A percentile compares a stretch with the other conserved stretches of the same genome.
phyloP scores from a whole-genome alignment of 53 echinoderm and acorn worm genomes.

The Mesocentrotus franciscanus region DNA sequence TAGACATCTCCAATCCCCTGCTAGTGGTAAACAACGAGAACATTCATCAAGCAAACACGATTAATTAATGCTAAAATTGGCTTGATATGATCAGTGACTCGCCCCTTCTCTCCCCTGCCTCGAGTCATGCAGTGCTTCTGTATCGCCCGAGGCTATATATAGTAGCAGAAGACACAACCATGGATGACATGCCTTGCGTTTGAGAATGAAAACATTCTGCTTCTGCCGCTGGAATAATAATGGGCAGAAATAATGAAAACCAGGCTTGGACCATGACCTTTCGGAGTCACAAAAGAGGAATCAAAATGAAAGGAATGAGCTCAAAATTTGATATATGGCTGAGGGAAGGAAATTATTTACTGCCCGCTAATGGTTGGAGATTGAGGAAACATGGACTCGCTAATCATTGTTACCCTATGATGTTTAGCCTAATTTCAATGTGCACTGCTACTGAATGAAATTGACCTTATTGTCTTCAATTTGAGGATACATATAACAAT shows the following conservation, averaged over 20 bases:
- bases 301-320: constrained; percentile 41
- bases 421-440: constrained; percentile 44
- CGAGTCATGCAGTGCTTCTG: constrained; percentile 15
- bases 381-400: background rate
- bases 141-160: background rate
- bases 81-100: constrained; percentile 36
- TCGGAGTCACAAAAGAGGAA: constrained; percentile 35
- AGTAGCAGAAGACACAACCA: constrained; percentile 18
- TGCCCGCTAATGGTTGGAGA: constrained; percentile 21
- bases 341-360: constrained; percentile 35
- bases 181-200: constrained; percentile 31
- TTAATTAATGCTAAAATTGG: constrained; percentile 44
- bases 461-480: constrained; percentile 34
- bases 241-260: constrained; percentile 53
- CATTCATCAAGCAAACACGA: constrained; percentile 38
- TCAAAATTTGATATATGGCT: constrained; percentile 20
- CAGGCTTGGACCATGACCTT: constrained; percentile 35
- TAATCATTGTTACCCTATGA: constrained; percentile 20
- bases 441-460: constrained; percentile 23
- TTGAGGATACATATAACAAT: background rate
- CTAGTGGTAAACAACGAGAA: background rate
- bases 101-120: constrained; percentile 17
- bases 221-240: constrained; percentile 48
- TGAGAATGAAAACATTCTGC: constrained; percentile 45
- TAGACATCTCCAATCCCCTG: background rate